Evolutionary conservation across 2,113 vertebrate genomes (phyloP).

Genomic region (cattle (Bos taurus)): ARS-UCD2.0 NC_037332.1:106484001-106484500

Average conservation of each 20-base stretch:
- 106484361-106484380: background rate
- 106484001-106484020: background rate
- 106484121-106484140: too few species aligned
- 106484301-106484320: background rate
- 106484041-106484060: rapidly evolving
- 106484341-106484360: background rate
- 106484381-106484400: background rate
- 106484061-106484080: background rate
- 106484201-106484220: background rate
- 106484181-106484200: background rate
- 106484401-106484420: background rate
- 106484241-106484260: background rate
- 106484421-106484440: background rate
- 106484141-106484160: rapidly evolving
- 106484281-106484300: background rate
- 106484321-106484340: background rate
- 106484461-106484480: background rate
- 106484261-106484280: background rate
- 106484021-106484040: background rate
- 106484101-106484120: background rate
- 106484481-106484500: too few species aligned
- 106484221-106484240: background rate
- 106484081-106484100: background rate
- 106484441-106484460: rapidly evolving
- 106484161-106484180: background rate